These are phyloP conservation scores for Sycobia sp. DNA, from an alignment of 1,140 invertebrate species.

Conservation along the genomic window DNA sequence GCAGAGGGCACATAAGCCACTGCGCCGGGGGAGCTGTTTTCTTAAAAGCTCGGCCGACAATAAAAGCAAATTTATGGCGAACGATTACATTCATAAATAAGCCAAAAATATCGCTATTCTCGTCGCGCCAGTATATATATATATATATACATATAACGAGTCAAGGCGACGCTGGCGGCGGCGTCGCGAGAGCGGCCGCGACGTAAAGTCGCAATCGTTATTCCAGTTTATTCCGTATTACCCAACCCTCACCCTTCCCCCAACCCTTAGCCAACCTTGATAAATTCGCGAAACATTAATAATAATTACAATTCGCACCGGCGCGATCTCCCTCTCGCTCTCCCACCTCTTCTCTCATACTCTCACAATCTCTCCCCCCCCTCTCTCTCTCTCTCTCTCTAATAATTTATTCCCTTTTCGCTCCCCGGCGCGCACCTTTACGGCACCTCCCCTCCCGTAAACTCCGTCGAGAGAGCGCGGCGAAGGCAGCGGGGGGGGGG, in stretches of 20 bases:
- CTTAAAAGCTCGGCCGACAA: conserved; percentile 30
- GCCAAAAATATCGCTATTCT: conserved; percentile 16
- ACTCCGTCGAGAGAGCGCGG: conserved; percentile 1
- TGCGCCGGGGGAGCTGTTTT: conserved; percentile 23
- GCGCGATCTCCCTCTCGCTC: not conserved
- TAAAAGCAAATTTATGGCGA: conserved; percentile 30
- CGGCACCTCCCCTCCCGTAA: conserved; percentile 24
- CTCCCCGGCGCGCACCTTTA: conserved; percentile 8
- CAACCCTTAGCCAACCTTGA: not conserved
- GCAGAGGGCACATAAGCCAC: conserved; percentile 1
- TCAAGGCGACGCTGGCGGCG: too few relatives aligned
- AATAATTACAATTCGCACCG: conserved; percentile 30
- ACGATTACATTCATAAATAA: conserved; percentile 32
- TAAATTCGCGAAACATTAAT: conserved; percentile 34
- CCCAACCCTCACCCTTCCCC: conserved; percentile 2
- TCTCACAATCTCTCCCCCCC: too few relatives aligned
- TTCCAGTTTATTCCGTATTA: conserved; percentile 30
- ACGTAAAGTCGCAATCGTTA: conserved; percentile 30
- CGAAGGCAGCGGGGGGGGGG: not conserved
- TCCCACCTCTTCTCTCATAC: not conserved
- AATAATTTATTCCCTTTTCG: conserved; percentile 29
- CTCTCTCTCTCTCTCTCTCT: too few relatives aligned
- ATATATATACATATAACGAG: too few relatives aligned
- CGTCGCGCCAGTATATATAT: not conserved
- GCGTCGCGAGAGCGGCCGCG: conserved; percentile 2